Percentiles rank a stretch among this genome's conserved stretches.
phyloP scores from a whole-genome alignment of 2,888 invertebrate genomes.

The Callimorpha dominula region DNA sequence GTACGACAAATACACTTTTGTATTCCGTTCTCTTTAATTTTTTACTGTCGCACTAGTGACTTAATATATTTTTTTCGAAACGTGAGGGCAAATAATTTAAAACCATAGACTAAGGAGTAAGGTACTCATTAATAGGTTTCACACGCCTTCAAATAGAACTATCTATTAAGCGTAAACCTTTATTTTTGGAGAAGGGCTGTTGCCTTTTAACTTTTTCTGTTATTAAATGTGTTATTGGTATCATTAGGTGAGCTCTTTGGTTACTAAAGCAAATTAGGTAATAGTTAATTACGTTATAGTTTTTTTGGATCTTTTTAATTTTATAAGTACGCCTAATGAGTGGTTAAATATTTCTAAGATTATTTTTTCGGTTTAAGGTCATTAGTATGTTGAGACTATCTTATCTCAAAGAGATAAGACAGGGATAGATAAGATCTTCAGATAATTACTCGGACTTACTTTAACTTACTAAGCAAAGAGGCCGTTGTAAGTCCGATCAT shows the following conservation, averaged over 20 bases:
- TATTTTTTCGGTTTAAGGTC: not conserved
- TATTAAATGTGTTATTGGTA: not conserved
- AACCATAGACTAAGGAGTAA: not conserved
- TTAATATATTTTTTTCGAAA: not conserved
- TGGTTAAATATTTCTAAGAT: not conserved
- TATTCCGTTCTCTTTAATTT: not conserved
- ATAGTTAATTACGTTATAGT: not conserved
- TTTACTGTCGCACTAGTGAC: not conserved
- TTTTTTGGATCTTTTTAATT: not conserved
- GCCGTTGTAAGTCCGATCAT: not conserved
- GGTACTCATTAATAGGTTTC: not conserved
- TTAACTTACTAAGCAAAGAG: not conserved
- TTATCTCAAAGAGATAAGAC: slow-evolving; percentile 1
- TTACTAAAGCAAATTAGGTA: not conserved
- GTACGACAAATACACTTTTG: slow-evolving; percentile 11
- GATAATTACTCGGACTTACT: not conserved
- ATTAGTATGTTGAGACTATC: not conserved
- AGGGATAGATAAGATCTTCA: not conserved
- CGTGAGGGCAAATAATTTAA: not conserved
- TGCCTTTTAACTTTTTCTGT: not conserved
- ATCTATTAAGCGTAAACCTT: not conserved
- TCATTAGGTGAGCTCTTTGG: not conserved
- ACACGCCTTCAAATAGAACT: not conserved
- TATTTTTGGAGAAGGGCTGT: not conserved
- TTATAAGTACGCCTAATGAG: not conserved